Conservation (phyloP, 2,797 vertebrate genomes). For the Lycodopsis pacificus region DNA sequence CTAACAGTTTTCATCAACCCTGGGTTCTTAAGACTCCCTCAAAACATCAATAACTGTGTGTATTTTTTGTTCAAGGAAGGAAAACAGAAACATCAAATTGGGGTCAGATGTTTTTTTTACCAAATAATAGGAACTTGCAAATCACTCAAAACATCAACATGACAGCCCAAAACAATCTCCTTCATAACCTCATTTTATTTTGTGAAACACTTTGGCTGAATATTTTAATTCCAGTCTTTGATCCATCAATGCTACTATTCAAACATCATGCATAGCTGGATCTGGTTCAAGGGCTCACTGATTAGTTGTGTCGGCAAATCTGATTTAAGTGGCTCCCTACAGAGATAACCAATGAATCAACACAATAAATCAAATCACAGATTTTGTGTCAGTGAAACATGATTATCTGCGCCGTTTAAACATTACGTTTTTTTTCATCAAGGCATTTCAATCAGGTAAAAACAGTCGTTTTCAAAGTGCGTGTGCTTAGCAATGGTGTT, state of each 20-base stretch:
- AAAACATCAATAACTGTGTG: neutral
- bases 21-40: neutral
- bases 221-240: constrained; percentile 23
- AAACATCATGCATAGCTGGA: constrained; percentile 25
- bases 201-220: constrained; percentile 7
- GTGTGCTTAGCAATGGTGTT: neutral
- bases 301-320: neutral
- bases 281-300: constrained; percentile 23
- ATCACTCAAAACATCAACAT: constrained; percentile 21
- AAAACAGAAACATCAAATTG: constrained; percentile 10
- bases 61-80: neutral
- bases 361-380: constrained; percentile 14
- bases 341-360: constrained; percentile 14
- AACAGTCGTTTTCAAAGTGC: neutral
- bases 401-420: constrained; percentile 2
- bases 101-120: neutral
- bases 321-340: constrained; percentile 31
- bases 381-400: neutral
- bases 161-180: neutral
- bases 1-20: neutral
- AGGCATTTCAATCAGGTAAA: neutral
- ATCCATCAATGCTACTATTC: constrained; percentile 14
- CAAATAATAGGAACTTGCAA: neutral
- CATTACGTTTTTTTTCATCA: neutral
- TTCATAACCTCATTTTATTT: constrained; percentile 11